Evolutionary conservation across 2,797 vertebrate genomes (phyloP).

Genomic region (Darevskia nairensis): DNA sequence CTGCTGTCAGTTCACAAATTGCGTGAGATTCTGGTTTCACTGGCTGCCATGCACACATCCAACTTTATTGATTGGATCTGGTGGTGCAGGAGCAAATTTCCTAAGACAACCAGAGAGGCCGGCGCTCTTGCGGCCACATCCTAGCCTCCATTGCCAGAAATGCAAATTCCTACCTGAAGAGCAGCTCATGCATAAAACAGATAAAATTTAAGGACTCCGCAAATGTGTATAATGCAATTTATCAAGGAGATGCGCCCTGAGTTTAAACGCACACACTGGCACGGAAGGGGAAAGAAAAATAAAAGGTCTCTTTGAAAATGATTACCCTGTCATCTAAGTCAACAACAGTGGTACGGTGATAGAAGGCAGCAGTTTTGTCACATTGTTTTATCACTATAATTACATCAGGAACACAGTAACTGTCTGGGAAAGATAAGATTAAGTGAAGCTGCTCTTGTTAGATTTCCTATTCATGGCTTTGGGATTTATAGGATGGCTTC

Average conservation of each 20-base stretch:
- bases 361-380: constrained; percentile 78
- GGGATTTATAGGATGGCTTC: constrained; percentile 76
- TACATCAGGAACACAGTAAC: constrained; percentile 81
- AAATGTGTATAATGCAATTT: constrained; percentile 55
- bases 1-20: not conserved
- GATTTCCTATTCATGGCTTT: constrained; percentile 69
- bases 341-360: constrained; percentile 76
- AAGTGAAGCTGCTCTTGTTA: constrained; percentile 71
- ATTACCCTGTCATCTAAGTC: constrained; percentile 81
- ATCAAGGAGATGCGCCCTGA: constrained; percentile 56
- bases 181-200: constrained; percentile 60
- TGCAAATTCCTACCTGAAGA: constrained; percentile 51
- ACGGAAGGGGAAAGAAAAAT: constrained; percentile 69
- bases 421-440: constrained; percentile 80
- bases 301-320: constrained; percentile 78
- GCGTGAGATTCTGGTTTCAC: not conserved
- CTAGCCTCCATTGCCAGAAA: constrained; percentile 24
- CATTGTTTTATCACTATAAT: constrained; percentile 83
- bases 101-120: not conserved
- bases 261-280: constrained; percentile 62
- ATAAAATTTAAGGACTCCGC: constrained; percentile 60
- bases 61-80: not conserved
- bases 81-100: not conserved
- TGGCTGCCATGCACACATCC: not conserved
- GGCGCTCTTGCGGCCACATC: not conserved